phyloP scores from a whole-genome alignment of 2,888 invertebrate genomes.

The Cremastinae sp. region DNA sequence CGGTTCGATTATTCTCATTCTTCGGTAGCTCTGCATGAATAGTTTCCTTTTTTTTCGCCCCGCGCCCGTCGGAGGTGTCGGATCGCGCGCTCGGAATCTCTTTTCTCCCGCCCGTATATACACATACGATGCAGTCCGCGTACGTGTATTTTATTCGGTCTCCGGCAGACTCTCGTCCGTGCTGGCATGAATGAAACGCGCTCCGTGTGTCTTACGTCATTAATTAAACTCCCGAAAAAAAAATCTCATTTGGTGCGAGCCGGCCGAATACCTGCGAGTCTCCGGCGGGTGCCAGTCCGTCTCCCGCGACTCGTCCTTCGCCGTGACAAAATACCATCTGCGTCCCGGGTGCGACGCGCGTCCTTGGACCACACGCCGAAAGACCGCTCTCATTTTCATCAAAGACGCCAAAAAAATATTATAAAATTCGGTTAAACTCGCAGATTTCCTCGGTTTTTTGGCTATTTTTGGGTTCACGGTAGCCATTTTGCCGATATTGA shows the following conservation, averaged over 20 bases:
- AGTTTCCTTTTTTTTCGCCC: constrained; percentile 48
- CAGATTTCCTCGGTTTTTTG: no score
- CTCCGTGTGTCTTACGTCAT: constrained; percentile 51
- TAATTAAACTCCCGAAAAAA: constrained; percentile 58
- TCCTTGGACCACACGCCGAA: not conserved
- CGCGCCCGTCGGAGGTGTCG: constrained; percentile 19
- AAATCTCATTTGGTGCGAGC: constrained; percentile 46
- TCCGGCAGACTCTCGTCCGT: constrained; percentile 25
- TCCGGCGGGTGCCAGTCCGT: constrained; percentile 22
- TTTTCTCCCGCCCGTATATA: not conserved
- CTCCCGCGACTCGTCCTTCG: not conserved
- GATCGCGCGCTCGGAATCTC: constrained; percentile 4
- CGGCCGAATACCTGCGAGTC: constrained; percentile 27
- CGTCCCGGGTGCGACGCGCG: constrained; percentile 16
- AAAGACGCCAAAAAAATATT: no score
- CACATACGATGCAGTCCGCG: constrained; percentile 1
- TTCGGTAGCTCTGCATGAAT: constrained; percentile 25
- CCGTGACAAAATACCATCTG: constrained; percentile 26
- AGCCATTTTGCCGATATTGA: no score
- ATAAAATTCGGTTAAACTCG: no score
- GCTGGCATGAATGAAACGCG: constrained; percentile 61
- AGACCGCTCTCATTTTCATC: no score
- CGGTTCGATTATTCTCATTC: constrained; percentile 47
- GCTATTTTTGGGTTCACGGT: no score
- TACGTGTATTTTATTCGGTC: constrained; percentile 19